Evolutionary conservation across 2,797 vertebrate species (phyloP), one percentile per base, ranked within the genome.

Genomic region (Alca torda): DNA sequence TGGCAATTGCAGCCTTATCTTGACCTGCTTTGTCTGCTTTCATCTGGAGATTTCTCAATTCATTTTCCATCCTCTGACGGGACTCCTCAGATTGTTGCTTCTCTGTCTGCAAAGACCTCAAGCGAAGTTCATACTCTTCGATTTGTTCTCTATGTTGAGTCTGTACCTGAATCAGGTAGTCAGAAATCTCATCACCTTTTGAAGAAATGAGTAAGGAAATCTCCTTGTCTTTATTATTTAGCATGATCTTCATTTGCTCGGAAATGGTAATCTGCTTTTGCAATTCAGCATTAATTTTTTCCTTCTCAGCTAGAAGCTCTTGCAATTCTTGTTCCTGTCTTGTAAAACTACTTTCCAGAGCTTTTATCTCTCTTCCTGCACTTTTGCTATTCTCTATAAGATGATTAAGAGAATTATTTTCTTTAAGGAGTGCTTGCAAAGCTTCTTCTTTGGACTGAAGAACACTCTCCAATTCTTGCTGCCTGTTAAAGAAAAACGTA

Each of bases 191-290:
- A 30, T 98, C 98, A 6, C 98, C 98, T 96, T 97, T 98, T 30
- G 98, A 98, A 54, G 99, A 98, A 89, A 99, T 97, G 12, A 99
- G 93, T 56, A 98, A 96, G 10, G 98, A 98, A 87, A 99, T 99
- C 97, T 99, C 99, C 3, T 97, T 92, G 39, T 99, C 98, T 98
- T 99, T 99, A 94, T 98, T 97, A 87, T 97, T 97, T 46, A 99
- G 96, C 54, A 99, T 98, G 19, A 96, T 77, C 90, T 98, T 99
- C 95, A 99, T 97, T n/a, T 99, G 98, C 59, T 98, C 93, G 43
- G 98, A 98, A 91, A 99, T 98, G 12, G 98, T 97, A 31, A 98
- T 85, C 93, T 99, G 99, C 91, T 98, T 99, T 93, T 99, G 98
- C 75, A 98, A 95, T 53, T 98, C 98, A 7, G 98, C 97, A 10